Conservation (phyloP, 1,140 invertebrate genomes). For the Halesus radiatus region DNA sequence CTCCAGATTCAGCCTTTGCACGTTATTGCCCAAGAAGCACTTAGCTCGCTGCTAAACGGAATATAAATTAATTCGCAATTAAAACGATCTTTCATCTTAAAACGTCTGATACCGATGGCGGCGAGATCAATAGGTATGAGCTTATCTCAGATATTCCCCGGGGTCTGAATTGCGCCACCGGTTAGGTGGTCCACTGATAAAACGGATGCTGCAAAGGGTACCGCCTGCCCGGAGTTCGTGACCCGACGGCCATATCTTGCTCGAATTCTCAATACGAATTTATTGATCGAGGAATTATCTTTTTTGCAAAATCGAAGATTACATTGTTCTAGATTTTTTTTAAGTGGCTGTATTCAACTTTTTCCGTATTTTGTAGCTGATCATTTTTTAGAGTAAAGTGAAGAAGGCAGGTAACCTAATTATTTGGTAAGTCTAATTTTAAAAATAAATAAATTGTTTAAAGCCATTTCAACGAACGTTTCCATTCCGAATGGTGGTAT, state of each 20-base stretch:
- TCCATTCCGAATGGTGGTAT: too few relatives aligned
- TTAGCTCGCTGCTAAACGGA: too few relatives aligned
- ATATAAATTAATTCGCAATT: background rate
- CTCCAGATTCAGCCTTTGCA: too few relatives aligned
- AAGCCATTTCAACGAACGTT: too few relatives aligned
- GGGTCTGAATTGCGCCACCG: background rate
- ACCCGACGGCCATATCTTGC: background rate
- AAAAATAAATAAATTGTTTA: too few relatives aligned
- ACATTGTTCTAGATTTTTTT: slow-evolving; percentile 1
- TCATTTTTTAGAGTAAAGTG: too few relatives aligned
- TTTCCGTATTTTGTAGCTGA: too few relatives aligned
- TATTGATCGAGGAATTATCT: background rate
- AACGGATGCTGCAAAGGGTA: slow-evolving; percentile 6
- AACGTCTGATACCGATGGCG: background rate
- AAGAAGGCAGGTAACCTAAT: too few relatives aligned
- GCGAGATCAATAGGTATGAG: background rate
- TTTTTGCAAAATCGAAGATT: background rate
- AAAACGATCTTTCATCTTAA: slow-evolving; percentile 2
- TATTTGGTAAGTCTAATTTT: too few relatives aligned
- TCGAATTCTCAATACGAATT: background rate
- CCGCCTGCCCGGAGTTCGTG: slow-evolving; percentile 8
- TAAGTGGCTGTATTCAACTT: too few relatives aligned
- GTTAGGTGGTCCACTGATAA: slow-evolving; percentile 19
- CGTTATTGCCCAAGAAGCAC: too few relatives aligned
- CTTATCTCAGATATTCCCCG: background rate